Evolutionary conservation across 2,888 invertebrate genomes (phyloP).

Genomic region (Patella depressa): DNA sequence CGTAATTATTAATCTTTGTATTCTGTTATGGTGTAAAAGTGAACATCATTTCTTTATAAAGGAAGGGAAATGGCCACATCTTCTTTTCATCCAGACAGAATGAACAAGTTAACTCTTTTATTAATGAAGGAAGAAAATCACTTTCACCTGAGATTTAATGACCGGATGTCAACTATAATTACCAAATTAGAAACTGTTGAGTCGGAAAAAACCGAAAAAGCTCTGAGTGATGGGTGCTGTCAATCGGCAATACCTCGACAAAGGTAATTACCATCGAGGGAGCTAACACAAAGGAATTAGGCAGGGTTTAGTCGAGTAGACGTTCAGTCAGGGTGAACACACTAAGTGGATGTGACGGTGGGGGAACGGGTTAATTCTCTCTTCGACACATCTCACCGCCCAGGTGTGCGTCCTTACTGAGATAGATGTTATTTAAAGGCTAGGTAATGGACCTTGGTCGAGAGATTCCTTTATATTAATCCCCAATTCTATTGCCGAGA

Average conservation of each 20-base stretch:
- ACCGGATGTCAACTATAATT: neutral
- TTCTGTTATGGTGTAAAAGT: too few species aligned
- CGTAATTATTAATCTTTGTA: too few species aligned
- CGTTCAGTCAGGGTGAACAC: too few species aligned
- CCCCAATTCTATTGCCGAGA: too few species aligned
- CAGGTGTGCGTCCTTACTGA: too few species aligned
- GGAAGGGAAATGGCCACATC: neutral
- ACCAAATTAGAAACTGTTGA: neutral
- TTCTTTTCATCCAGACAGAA: neutral
- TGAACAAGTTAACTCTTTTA: neutral
- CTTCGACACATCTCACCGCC: too few species aligned
- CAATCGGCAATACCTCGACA: neutral
- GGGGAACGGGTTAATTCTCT: neutral
- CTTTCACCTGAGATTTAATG: slow-evolving; percentile 7
- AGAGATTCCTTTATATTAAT: too few species aligned
- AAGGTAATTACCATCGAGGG: neutral
- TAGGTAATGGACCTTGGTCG: too few species aligned
- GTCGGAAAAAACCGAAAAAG: neutral
- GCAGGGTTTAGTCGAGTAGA: too few species aligned
- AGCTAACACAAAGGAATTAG: too few species aligned
- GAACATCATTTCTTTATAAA: neutral
- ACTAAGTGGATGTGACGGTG: neutral
- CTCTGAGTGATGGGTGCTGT: slow-evolving; percentile 3
- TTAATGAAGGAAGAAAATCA: slow-evolving; percentile 3
- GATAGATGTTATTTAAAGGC: too few species aligned